These are phyloP conservation scores for Platygyra sinensis DNA, from an alignment of 64 coral and sea anemone species.

Conservation along the genomic window DNA sequence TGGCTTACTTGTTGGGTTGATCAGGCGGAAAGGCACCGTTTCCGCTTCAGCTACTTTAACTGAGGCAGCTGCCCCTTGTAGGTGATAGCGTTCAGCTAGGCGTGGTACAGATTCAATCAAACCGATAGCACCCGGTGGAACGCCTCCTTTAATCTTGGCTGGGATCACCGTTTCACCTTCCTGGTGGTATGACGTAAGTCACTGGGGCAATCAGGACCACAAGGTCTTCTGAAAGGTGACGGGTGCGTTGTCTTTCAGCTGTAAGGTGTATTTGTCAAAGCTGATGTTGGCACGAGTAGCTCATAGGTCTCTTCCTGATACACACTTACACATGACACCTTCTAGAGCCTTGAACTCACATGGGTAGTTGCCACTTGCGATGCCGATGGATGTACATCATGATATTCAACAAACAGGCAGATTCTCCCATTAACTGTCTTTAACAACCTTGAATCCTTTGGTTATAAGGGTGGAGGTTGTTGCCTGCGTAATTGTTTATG, in stretches of 20 bases:
- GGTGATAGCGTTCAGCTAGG: too few relatives aligned
- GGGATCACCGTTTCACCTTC: background rate
- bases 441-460: too few relatives aligned
- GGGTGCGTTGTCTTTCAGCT: background rate
- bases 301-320: background rate
- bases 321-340: background rate
- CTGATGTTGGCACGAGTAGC: background rate
- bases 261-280: background rate
- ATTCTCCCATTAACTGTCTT: too few relatives aligned
- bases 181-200: background rate
- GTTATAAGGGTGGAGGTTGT: too few relatives aligned
- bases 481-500: too few relatives aligned
- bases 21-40: too few relatives aligned
- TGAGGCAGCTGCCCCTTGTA: too few relatives aligned
- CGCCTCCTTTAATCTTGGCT: background rate
- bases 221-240: background rate
- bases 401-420: too few relatives aligned
- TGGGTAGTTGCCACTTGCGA: background rate
- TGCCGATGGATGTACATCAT: background rate
- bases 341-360: background rate
- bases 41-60: too few relatives aligned
- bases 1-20: constrained; percentile 12
- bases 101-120: too few relatives aligned
- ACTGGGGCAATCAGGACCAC: background rate
- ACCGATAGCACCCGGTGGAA: background rate